These are phyloP conservation scores for Thryonomys swinderianus DNA, from an alignment of 2,113 vertebrate genomes.

Conservation along the genomic window DNA sequence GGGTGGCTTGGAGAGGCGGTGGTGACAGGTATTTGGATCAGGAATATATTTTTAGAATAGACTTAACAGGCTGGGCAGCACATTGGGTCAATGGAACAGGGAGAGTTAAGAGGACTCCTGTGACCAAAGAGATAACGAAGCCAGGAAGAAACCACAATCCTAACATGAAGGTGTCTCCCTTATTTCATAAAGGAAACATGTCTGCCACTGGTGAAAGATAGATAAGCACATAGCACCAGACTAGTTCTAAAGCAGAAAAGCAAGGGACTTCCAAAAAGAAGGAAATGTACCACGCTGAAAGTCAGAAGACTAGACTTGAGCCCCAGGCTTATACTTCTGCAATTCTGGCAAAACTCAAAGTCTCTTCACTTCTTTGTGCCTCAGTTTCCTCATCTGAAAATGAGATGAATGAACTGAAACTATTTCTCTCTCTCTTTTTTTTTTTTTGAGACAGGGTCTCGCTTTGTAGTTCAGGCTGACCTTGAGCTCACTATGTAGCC, in stretches of 20 bases:
- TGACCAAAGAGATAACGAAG: not conserved
- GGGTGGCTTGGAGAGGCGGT: not conserved
- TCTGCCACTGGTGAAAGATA: not conserved
- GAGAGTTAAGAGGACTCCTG: too few relatives aligned
- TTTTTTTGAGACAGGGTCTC: too few relatives aligned
- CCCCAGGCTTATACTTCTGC: not conserved
- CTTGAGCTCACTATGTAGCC: too few relatives aligned
- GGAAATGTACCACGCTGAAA: not conserved
- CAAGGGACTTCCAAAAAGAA: not conserved
- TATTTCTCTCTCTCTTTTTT: not conserved
- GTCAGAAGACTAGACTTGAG: not conserved
- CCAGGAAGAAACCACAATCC: not conserved
- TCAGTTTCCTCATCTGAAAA: constrained; percentile 23
- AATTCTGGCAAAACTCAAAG: not conserved
- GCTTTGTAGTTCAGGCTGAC: too few relatives aligned
- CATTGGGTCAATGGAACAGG: not conserved
- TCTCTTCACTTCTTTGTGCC: not conserved
- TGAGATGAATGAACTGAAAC: not conserved
- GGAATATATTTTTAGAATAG: not conserved
- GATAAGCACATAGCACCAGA: not conserved
- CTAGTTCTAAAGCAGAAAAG: too few relatives aligned
- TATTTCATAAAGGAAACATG: not conserved
- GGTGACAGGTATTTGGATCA: not conserved
- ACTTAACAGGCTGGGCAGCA: not conserved
- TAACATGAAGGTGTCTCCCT: not conserved